Base-by-base conservation (phyloP, 2,888 invertebrate genomes). In the Zaprionus obscuricornis region DNA sequence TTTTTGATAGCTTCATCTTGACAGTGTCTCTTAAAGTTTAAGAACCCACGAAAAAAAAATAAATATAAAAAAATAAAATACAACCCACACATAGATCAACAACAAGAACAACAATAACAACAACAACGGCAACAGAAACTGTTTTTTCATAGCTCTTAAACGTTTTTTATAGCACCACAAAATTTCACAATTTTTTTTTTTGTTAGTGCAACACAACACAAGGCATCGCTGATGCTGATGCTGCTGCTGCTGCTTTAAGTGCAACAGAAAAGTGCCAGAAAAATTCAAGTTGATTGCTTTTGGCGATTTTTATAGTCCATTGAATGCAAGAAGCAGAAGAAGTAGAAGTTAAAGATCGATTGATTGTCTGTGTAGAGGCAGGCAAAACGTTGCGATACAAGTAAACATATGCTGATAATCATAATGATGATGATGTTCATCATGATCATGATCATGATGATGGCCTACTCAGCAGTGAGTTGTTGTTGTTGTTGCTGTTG, bases 171-270 rank as follows among this genome's bases (percentile, higher is more conserved):
- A n/a, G 27, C 2, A 10, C 8, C 34, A 27, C 24, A 49, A 54
- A 62, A 62, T 73, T 73, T 40, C 64, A 51, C 52, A 66, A 62
- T n/a, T n/a, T n/a, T n/a, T n/a, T n/a, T n/a, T n/a, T 55, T 71
- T 45, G 13, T 20, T 39, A 26, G 1, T 27, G 22, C 34, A 55
- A n/a, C n/a, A n/a, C n/a, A n/a, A n/a, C n/a, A n/a, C n/a, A n/a
- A n/a, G n/a, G n/a, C n/a, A n/a, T n/a, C n/a, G n/a, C n/a, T n/a
- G n/a, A n/a, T n/a, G n/a, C n/a, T n/a, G n/a, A n/a, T n/a, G n/a
- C n/a, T n/a, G n/a, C n/a, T n/a, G n/a, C n/a, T n/a, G n/a, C n/a
- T n/a, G n/a, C 31, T 37, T 11, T 14, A 29, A 3, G 16, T 13
- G 13, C 16, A 47, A 5, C 17, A 11, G 3, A 18, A 8, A 45